phyloP scores from a whole-genome alignment of 2,113 vertebrate genomes.

The Mystacornis crossleyi region DNA sequence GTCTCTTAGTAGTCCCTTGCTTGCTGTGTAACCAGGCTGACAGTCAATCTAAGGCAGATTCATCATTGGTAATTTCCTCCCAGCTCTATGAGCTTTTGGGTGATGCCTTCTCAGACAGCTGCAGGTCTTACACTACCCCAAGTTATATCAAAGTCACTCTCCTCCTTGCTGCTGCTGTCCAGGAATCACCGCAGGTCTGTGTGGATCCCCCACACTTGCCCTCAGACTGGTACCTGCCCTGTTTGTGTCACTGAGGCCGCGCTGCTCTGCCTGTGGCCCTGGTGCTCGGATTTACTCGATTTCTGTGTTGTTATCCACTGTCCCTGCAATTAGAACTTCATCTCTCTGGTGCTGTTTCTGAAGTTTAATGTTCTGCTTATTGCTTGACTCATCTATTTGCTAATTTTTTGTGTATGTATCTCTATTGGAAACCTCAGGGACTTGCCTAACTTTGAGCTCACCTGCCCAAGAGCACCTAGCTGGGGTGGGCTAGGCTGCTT shows the following conservation, averaged over 20 bases:
- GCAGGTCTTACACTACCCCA: not conserved
- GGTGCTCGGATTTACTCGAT: not conserved
- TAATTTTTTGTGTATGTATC: not conserved
- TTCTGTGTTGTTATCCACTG: not conserved
- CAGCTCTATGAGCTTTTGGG: not conserved
- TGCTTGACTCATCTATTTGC: not conserved
- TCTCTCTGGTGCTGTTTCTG: not conserved
- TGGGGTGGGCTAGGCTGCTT: not conserved
- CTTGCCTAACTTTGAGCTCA: not conserved
- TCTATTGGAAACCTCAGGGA: not conserved
- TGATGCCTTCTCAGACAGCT: not conserved
- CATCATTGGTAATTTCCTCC: not conserved
- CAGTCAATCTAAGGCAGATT: not conserved
- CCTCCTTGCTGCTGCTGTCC: not conserved
- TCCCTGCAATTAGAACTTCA: not conserved
- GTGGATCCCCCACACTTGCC: too few species aligned
- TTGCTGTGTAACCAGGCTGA: not conserved
- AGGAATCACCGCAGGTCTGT: not conserved
- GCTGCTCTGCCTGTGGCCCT: fast-evolving
- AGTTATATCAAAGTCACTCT: not conserved
- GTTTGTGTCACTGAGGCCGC: fast-evolving
- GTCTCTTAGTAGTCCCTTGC: not conserved
- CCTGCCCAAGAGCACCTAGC: not conserved
- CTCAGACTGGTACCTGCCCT: not conserved
- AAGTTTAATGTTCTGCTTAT: not conserved